Base-by-base conservation (phyloP, 2,797 vertebrate species). In the Anniella stebbinsi region DNA sequence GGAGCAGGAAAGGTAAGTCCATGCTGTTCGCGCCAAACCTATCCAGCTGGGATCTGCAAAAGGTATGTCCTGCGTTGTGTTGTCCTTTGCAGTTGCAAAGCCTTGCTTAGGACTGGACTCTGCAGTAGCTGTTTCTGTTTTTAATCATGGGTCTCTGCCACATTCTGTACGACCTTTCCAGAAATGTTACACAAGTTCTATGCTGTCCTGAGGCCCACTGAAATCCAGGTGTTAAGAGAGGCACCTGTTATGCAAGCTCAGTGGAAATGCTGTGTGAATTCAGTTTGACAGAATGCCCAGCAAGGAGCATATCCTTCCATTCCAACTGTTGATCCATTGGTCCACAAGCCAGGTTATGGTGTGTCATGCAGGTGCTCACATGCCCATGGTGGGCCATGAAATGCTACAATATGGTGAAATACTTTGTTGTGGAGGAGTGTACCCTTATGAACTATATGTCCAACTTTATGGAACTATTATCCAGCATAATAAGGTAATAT, bases 1-100 rank as follows among this genome's bases (percentile, higher is more conserved):
- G 83, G 11, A 77, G 54, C 9, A 2, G 4, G 41, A 94, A 94
- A 97, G 97, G 97, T 97, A 97, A 97, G 97, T 97, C 23, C 33
- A 0, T 0, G 10, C 72, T 67, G 51, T 78, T 25, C 23, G 0
- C 57, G 54, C 57, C 45, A 91, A 80, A 75, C 21, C 11, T 5
- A 4, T 0, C 89, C 88, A 84, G 23, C 73, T 54, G n/a, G 36
- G 85, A 80, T 73, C 95, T 93, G 89, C 90, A 60, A 89, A 97
- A 97, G 93, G 97, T 97, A 81, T 0, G 96, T 94, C 80, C 76
- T 72, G 78, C 70, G 10, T 91, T 93, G n/a, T 89, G 23, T 89
- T 54, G 2, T 57, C 70, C 5, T 87, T 67, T 87, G 18, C 4
- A 21, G 23, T 51, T 83, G 69, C 80, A 25, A 36, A 0, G 63